These are phyloP conservation scores for Chaetodon auriga DNA, from an alignment of 2,113 vertebrate species.

Conservation along the genomic window DNA sequence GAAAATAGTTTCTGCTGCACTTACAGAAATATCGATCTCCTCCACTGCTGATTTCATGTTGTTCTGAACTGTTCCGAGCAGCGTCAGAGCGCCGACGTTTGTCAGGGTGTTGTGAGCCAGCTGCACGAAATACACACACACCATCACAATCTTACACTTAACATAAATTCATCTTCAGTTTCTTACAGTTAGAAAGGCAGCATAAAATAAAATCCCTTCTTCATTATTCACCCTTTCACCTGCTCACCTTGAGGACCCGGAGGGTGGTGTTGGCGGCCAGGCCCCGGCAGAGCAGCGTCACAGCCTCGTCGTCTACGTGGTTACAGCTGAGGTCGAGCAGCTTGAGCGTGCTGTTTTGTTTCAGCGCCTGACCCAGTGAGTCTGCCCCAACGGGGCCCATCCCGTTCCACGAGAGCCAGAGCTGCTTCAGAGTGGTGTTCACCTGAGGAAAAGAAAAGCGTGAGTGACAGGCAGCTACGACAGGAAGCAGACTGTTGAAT, in stretches of 20 bases:
- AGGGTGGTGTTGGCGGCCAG: slow-evolving; percentile 83
- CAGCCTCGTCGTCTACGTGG: slow-evolving; percentile 76
- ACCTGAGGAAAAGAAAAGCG: slow-evolving; percentile 7
- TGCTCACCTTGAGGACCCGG: slow-evolving; percentile 81
- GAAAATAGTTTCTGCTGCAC: slow-evolving; percentile 28
- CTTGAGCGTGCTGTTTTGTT: slow-evolving; percentile 77
- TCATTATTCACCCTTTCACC: not conserved
- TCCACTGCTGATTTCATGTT: slow-evolving; percentile 81
- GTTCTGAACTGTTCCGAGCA: slow-evolving; percentile 80
- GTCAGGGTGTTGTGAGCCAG: slow-evolving; percentile 82
- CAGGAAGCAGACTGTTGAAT: not conserved
- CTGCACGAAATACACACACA: slow-evolving; percentile 58
- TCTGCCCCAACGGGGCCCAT: slow-evolving; percentile 80
- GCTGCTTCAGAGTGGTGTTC: slow-evolving; percentile 75
- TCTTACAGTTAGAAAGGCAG: not conserved
- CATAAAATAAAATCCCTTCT: not conserved
- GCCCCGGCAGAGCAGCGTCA: slow-evolving; percentile 78
- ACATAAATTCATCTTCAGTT: not conserved
- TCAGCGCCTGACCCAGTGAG: slow-evolving; percentile 84
- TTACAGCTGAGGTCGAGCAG: slow-evolving; percentile 85
- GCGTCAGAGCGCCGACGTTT: slow-evolving; percentile 72
- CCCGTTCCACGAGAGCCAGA: slow-evolving; percentile 84
- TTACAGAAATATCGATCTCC: slow-evolving; percentile 87
- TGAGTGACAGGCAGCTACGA: not conserved
- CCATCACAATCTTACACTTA: not conserved